phyloP scores from a whole-genome alignment of 2,888 invertebrate genomes.

The Anodontia alba region DNA sequence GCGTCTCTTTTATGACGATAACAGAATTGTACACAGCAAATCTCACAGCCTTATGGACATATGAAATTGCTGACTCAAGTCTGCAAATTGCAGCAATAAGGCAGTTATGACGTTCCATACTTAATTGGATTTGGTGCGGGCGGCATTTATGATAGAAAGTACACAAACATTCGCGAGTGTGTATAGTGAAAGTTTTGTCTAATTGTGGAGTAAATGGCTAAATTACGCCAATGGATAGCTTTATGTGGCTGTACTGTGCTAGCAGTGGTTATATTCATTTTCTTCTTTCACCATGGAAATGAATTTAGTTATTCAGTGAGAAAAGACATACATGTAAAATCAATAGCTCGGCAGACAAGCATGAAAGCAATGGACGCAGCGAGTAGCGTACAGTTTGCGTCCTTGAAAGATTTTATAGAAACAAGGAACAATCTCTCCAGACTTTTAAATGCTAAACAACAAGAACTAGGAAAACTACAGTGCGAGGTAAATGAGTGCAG shows the following conservation, averaged over 20 bases:
- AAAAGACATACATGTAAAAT: not conserved
- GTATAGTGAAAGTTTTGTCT: too few species aligned
- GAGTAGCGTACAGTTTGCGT: not conserved
- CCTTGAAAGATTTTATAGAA: not conserved
- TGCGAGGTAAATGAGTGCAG: not conserved
- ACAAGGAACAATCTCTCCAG: not conserved
- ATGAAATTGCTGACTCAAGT: too few species aligned
- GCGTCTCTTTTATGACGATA: too few species aligned
- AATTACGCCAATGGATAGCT: conserved; percentile 3
- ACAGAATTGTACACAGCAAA: too few species aligned
- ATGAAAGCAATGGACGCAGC: not conserved
- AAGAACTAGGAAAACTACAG: conserved; percentile 1
- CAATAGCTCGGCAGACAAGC: not conserved
- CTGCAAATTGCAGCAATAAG: too few species aligned
- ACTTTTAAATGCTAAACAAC: not conserved
- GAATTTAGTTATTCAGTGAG: not conserved
- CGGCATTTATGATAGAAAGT: too few species aligned
- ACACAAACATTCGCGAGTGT: too few species aligned
- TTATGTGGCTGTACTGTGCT: not conserved
- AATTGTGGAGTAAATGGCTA: conserved; percentile 10
- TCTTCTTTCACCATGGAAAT: not conserved
- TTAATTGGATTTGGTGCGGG: too few species aligned
- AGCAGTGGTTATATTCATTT: not conserved
- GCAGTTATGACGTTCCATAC: too few species aligned
- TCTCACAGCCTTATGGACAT: too few species aligned